These are phyloP conservation scores for Drosophila kohkoa DNA, from an alignment of 1,140 invertebrate species.

Conservation along the genomic window DNA sequence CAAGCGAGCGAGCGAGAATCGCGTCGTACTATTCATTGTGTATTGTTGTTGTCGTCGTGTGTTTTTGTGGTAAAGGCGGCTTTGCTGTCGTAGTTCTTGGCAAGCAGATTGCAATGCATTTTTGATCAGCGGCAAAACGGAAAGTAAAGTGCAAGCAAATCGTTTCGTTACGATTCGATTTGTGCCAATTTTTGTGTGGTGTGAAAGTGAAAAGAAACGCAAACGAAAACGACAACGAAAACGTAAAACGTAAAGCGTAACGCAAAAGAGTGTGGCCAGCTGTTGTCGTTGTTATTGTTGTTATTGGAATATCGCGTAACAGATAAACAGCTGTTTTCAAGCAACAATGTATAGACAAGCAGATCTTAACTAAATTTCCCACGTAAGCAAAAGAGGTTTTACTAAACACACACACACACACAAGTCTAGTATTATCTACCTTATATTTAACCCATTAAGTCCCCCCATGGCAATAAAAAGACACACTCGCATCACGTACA, in stretches of 20 bases:
- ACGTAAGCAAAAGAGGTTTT: not conserved
- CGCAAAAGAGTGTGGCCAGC: constrained; percentile 29
- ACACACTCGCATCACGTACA: constrained; percentile 34
- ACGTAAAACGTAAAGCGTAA: constrained; percentile 20
- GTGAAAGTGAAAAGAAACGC: constrained; percentile 44
- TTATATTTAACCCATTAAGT: constrained; percentile 10
- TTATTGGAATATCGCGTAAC: not conserved
- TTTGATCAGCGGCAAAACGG: constrained; percentile 41
- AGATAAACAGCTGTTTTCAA: constrained; percentile 9
- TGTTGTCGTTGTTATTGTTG: not conserved
- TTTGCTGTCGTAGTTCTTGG: constrained; percentile 2
- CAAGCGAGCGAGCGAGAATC: constrained; percentile 7
- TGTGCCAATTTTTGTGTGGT: constrained; percentile 30
- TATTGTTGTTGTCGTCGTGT: no score
- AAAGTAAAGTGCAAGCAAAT: constrained; percentile 47
- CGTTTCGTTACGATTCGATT: constrained; percentile 26
- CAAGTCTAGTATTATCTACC: not conserved
- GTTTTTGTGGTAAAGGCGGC: no score
- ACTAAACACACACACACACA: not conserved
- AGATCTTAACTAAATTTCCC: not conserved
- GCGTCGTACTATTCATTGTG: constrained; percentile 8
- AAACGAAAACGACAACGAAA: constrained; percentile 28
- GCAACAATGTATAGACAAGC: constrained; percentile 10
- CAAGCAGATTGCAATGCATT: constrained; percentile 51
- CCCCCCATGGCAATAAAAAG: not conserved